Evolutionary conservation across 37 sponge, comb jelly and placozoan genomes (phyloP).

Genomic region (Amphimedon queenslandica): DNA sequence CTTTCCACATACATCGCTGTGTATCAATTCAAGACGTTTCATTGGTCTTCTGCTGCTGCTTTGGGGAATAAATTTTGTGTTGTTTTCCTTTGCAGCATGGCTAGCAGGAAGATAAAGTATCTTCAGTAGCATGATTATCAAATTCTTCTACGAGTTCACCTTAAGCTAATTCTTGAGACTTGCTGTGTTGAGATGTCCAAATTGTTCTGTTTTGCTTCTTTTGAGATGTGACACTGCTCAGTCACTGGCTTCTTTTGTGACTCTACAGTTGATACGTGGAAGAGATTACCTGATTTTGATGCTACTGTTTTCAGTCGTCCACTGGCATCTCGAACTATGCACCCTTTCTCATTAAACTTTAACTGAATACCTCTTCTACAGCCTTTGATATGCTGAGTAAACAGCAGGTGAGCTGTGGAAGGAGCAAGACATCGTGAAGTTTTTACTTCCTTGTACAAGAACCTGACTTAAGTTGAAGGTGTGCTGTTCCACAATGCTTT

Average conservation of each 20-base stretch:
- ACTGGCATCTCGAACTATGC: background rate
- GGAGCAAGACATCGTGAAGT: slow-evolving; percentile 6
- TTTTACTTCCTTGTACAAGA: slow-evolving; percentile 5
- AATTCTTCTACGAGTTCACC: slow-evolving; percentile 43
- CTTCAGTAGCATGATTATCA: slow-evolving; percentile 11
- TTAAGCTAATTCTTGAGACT: slow-evolving; percentile 34
- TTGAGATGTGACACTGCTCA: slow-evolving; percentile 4
- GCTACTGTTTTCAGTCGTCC: background rate
- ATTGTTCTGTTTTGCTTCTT: slow-evolving; percentile 54
- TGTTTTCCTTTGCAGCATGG: slow-evolving; percentile 21
- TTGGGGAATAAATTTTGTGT: background rate
- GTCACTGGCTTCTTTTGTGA: background rate
- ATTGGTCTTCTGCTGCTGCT: background rate
- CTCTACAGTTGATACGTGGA: background rate
- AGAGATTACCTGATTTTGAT: slow-evolving; percentile 8
- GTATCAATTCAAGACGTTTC: slow-evolving; percentile 2
- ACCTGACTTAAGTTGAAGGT: background rate
- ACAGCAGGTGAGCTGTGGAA: slow-evolving; percentile 8
- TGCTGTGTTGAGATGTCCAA: slow-evolving; percentile 29
- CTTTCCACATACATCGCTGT: slow-evolving; percentile 23
- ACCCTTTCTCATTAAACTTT: slow-evolving; percentile 3
- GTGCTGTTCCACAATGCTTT: background rate
- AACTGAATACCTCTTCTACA: background rate
- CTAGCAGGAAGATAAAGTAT: background rate
- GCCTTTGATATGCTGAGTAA: slow-evolving; percentile 19